Base-by-base conservation (phyloP, 1,140 invertebrate genomes). In the Cyrtorhinus lividipennis region DNA sequence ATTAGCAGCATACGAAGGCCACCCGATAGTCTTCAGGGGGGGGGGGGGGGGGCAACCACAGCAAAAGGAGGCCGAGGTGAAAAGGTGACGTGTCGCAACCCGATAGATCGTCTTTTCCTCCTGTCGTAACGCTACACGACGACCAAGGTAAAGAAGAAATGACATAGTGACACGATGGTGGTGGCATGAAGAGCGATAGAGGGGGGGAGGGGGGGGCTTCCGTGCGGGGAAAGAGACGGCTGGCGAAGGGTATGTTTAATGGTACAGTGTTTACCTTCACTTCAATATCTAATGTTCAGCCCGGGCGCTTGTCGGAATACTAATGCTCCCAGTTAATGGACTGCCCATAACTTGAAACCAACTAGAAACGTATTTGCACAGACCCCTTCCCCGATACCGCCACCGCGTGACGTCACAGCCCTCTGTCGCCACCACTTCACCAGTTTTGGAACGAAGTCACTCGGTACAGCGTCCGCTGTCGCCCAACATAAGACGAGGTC, bases 271-370 rank as follows among this genome's bases (percentile, higher is more conserved):
- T 58, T 58, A 58, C 56, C 56, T 58, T 58, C 25, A 58, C 56
- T 58, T 58, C 56, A 58, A 58, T 58, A 58, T 58, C 56, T 58
- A 58, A 58, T 58, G 56, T 58, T 58, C 56, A n/a, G 48, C 56
- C 56, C 23, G 56, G 24, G 56, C 56, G 25, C 56, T 58, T 27
- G 56, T 24, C 22, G 56, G 56, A 58, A 58, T 58, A 58, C 56
- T 58, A 58, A 58, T 58, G 56, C 13, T 25, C 23, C 56, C 25
- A 58, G 56, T 58, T 58, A 58, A 58, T 58, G 56, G 56, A 26
- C 56, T 58, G 25, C 56, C 56, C 56, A 58, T 58, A 58, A 58
- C 56, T 58, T 58, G 25, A 58, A 26, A 53, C 48, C 23, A 58
- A 24, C 56, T 24, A 58, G 56, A 58, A 58, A 24, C 23, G 56